A percentile compares a stretch with the other conserved stretches of the same genome.
These are phyloP conservation scores for Rhynchonycteris naso DNA, from an alignment of 2,797 vertebrate genomes.

Conservation along the genomic window DNA sequence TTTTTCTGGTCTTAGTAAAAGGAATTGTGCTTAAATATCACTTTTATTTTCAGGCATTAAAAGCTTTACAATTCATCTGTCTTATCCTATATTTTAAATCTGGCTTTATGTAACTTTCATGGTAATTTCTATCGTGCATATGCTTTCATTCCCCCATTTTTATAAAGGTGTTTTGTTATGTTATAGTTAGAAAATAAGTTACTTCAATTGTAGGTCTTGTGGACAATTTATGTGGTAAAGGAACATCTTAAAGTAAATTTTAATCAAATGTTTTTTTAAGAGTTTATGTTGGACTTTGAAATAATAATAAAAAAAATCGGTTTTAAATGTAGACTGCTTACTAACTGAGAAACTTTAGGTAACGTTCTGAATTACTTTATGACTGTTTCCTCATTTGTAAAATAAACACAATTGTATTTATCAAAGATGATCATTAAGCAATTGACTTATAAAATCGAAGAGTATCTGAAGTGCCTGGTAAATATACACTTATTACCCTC, in stretches of 20 bases:
- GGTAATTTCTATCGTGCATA: neutral
- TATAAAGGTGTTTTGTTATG: neutral
- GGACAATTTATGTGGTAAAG: neutral
- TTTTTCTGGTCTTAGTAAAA: conserved; percentile 3
- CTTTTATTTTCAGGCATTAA: neutral
- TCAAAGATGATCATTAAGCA: neutral
- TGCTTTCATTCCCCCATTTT: neutral
- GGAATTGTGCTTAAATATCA: conserved; percentile 28
- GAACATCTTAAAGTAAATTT: neutral
- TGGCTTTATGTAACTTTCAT: neutral
- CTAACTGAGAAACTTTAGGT: neutral
- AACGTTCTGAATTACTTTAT: neutral
- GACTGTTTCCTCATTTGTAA: conserved; percentile 18
- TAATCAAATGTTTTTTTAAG: neutral
- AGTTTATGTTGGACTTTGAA: neutral
- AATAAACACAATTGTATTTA: neutral
- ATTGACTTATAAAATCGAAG: neutral
- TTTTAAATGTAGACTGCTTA: neutral
- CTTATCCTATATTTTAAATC: neutral
- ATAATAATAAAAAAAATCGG: neutral
- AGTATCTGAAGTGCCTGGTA: neutral
- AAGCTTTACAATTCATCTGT: neutral
- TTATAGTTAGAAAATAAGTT: conserved; percentile 9
- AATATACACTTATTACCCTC: neutral
- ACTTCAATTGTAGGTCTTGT: neutral